Evolutionary conservation across 2,797 vertebrate species (phyloP).

Genomic region (Peromyscus nudipes): DNA sequence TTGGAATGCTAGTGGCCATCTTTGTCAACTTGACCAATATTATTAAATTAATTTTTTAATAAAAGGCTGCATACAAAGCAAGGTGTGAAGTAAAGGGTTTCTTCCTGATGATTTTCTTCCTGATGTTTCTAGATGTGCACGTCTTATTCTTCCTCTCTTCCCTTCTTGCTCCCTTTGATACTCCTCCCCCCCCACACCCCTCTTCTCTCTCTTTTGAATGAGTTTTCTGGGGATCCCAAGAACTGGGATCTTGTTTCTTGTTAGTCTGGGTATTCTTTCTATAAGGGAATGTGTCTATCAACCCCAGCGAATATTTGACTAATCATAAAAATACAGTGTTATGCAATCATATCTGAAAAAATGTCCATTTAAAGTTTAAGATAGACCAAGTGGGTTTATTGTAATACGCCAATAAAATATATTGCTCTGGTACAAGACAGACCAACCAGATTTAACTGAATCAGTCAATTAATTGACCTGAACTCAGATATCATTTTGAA

Average conservation of each 20-base stretch:
- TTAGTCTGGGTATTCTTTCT: not conserved
- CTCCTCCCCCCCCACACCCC: not conserved
- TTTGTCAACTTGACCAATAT: not conserved
- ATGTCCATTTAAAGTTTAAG: not conserved
- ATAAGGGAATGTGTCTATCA: not conserved
- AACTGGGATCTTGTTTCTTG: not conserved
- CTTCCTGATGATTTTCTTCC: not conserved
- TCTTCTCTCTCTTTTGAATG: not conserved
- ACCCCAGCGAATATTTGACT: constrained; percentile 19
- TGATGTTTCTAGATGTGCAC: too few relatives aligned
- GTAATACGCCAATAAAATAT: not conserved
- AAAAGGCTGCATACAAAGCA: not conserved
- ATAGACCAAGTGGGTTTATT: not conserved
- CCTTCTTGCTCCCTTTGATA: not conserved
- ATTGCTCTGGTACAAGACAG: not conserved
- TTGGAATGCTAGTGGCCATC: not conserved
- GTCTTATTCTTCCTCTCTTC: not conserved
- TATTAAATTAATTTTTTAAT: not conserved
- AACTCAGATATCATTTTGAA: not conserved
- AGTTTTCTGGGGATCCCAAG: not conserved
- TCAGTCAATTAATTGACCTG: not conserved
- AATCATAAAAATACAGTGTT: not conserved
- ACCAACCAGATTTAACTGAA: constrained; percentile 1
- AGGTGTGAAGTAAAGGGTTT: not conserved
- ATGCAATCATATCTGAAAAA: not conserved